Evolutionary conservation across 1,140 invertebrate species (phyloP).

Genomic region (Camponotus vicinus): DNA sequence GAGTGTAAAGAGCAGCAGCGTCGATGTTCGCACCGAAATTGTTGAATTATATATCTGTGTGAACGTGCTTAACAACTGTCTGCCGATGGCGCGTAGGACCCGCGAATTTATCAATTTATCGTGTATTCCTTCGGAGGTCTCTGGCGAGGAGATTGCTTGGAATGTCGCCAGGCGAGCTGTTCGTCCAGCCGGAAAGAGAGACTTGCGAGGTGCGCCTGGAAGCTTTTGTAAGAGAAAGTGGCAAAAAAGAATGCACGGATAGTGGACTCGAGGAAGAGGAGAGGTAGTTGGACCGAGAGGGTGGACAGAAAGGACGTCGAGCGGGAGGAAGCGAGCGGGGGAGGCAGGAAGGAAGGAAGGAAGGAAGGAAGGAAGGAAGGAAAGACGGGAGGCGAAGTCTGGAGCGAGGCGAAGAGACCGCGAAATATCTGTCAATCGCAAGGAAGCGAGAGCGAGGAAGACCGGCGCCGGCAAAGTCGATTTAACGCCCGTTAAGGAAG

Average conservation of each 20-base stretch:
- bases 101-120: conserved; percentile 74
- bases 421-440: conserved; percentile 77
- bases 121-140: conserved; percentile 57
- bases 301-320: neutral
- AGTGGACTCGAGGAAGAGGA: conserved; percentile 39
- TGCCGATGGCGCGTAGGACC: conserved; percentile 27
- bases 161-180: conserved; percentile 60
- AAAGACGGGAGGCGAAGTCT: neutral
- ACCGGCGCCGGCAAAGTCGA: conserved; percentile 70
- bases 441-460: conserved; percentile 44
- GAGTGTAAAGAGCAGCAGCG: neutral
- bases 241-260: conserved; percentile 49
- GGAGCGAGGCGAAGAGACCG: conserved; percentile 52
- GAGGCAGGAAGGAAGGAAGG: neutral
- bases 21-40: neutral
- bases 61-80: conserved; percentile 50
- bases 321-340: neutral
- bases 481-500: conserved; percentile 78
- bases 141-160: conserved; percentile 60
- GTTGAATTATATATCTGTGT: conserved; percentile 5
- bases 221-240: conserved; percentile 56
- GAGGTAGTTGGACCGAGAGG: neutral
- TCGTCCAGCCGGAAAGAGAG: conserved; percentile 66
- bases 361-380: neutral
- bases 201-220: conserved; percentile 43